phyloP scores from a whole-genome alignment of 2,113 vertebrate genomes.

The Tylochromis polylepis region DNA sequence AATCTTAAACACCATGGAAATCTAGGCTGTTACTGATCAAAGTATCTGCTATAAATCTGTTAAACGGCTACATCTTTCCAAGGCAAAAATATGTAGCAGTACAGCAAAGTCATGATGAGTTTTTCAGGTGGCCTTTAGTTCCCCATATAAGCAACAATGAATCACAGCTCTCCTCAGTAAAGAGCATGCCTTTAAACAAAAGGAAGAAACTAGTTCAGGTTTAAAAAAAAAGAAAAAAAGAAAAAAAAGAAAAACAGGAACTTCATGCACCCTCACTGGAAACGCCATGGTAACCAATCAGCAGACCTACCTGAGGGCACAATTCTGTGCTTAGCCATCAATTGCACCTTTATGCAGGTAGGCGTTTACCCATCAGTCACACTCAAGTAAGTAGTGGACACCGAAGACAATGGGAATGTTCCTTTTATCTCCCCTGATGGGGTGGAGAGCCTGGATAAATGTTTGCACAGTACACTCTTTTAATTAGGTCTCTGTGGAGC shows the following conservation, averaged over 20 bases:
- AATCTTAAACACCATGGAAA: conserved; percentile 4
- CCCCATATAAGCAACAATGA: neutral
- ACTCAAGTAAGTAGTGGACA: conserved; percentile 42
- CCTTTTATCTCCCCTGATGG: conserved; percentile 53
- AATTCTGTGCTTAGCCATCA: conserved; percentile 55
- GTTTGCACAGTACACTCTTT: conserved; percentile 56
- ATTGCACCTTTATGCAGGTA: conserved; percentile 66
- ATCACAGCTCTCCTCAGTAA: neutral
- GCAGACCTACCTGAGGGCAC: conserved; percentile 38
- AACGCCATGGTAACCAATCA: conserved; percentile 9
- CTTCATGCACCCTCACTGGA: neutral
- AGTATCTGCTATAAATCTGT: conserved; percentile 30
- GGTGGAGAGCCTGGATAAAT: conserved; percentile 61
- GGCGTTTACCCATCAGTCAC: conserved; percentile 69
- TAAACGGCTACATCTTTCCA: conserved; percentile 25
- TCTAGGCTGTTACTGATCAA: conserved; percentile 5
- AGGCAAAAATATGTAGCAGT: conserved; percentile 19
- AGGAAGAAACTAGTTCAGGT: neutral
- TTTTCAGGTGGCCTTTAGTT: conserved; percentile 39
- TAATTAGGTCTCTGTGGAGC: conserved; percentile 65
- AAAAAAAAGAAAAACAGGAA: neutral
- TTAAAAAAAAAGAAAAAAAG: neutral
- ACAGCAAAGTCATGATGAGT: conserved; percentile 36
- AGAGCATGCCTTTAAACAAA: neutral
- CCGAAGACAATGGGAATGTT: conserved; percentile 58